phyloP scores from a whole-genome alignment of 2,113 vertebrate genomes.

The Caloenas nicobarica region DNA sequence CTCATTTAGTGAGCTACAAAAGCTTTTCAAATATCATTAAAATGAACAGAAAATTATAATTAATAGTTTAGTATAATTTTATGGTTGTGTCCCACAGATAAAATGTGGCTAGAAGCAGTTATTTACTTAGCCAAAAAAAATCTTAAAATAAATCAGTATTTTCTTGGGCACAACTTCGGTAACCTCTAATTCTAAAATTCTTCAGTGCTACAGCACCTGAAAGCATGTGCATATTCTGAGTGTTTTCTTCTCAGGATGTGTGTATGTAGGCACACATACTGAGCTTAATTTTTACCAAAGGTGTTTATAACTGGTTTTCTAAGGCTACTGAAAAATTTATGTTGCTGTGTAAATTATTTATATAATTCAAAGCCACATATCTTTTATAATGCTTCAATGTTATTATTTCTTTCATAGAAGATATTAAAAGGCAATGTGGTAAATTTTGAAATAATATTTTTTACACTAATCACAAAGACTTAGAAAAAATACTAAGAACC shows the following conservation, averaged over 20 bases:
- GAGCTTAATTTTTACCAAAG: not conserved
- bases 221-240: not conserved
- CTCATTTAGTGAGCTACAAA: constrained; percentile 78
- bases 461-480: not conserved
- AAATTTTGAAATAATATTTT: not conserved
- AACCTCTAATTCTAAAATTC: not conserved
- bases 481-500: not conserved
- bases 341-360: not conserved
- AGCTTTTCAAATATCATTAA: constrained; percentile 70
- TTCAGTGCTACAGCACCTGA: not conserved
- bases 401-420: not conserved
- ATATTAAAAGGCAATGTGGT: not conserved
- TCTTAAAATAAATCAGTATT: not conserved
- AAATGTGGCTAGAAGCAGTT: not conserved
- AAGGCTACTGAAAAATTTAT: not conserved
- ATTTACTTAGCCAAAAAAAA: not conserved
- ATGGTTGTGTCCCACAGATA: not conserved
- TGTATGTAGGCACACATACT: not conserved
- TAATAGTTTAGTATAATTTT: constrained; percentile 15
- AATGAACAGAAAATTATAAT: constrained; percentile 71
- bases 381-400: not conserved
- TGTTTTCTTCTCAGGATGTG: not conserved
- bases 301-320: not conserved
- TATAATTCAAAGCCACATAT: not conserved
- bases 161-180: not conserved